These are phyloP conservation scores for Allygus modestus DNA, from an alignment of 2,888 invertebrate genomes.

Conservation along the genomic window DNA sequence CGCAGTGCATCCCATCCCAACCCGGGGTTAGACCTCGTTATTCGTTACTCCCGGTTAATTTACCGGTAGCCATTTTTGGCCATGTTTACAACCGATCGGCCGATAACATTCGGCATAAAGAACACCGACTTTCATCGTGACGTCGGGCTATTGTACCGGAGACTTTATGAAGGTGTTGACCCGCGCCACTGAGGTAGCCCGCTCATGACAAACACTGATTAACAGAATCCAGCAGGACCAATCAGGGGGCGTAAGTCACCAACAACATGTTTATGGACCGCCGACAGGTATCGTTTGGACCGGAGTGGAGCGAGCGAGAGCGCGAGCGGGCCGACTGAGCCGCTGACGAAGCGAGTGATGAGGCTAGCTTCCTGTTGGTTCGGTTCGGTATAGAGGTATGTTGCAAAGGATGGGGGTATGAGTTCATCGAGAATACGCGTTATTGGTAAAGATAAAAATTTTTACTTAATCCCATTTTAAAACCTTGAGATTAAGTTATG, in stretches of 20 bases:
- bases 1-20: constrained; percentile 14
- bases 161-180: constrained; percentile 8
- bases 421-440: too few relatives aligned
- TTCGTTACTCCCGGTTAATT: constrained; percentile 45
- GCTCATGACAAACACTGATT: constrained; percentile 38
- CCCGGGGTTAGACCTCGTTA: too few relatives aligned
- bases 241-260: constrained; percentile 40
- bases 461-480: too few relatives aligned
- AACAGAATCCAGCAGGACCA: constrained; percentile 35
- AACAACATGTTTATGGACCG: constrained; percentile 15
- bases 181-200: constrained; percentile 41
- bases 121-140: constrained; percentile 30
- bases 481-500: too few relatives aligned
- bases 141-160: not conserved
- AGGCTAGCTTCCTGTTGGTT: not conserved
- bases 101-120: constrained; percentile 39
- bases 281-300: constrained; percentile 36
- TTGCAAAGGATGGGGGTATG: too few relatives aligned
- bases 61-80: constrained; percentile 55
- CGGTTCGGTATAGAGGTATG: not conserved
- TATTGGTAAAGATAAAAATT: too few relatives aligned
- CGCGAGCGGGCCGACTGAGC: not conserved
- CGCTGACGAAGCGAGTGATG: not conserved
- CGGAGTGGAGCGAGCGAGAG: constrained; percentile 5
- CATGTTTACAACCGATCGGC: constrained; percentile 16